Evolutionary conservation across 2,888 invertebrate genomes (phyloP).

Genomic region (Cryptus viduatorius): DNA sequence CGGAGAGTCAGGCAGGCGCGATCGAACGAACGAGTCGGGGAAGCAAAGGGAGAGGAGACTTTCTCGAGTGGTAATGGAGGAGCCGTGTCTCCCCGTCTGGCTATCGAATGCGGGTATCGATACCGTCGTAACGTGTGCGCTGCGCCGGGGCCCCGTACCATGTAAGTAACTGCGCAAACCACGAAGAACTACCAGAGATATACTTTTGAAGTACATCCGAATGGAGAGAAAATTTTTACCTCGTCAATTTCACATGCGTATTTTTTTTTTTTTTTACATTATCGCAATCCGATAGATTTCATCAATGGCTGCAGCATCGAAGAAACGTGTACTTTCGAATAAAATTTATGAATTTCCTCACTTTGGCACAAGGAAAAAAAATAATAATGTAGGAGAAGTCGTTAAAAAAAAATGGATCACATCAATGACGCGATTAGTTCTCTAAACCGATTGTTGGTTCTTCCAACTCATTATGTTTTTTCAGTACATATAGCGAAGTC

Average conservation of each 20-base stretch:
- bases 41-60: conserved; percentile 68
- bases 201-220: background rate
- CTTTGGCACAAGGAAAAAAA: background rate
- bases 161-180: conserved; percentile 38
- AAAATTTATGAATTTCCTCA: background rate
- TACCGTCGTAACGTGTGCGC: conserved; percentile 69
- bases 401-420: no score
- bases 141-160: conserved; percentile 18
- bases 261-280: background rate
- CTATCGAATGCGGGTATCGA: conserved; percentile 80
- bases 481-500: background rate
- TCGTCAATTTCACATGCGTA: background rate
- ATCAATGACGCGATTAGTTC: no score
- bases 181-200: conserved; percentile 1
- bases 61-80: conserved; percentile 81
- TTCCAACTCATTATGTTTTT: no score
- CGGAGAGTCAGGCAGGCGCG: conserved; percentile 12
- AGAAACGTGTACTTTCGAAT: background rate
- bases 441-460: no score
- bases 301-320: background rate
- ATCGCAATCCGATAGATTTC: background rate
- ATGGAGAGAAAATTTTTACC: conserved; percentile 12
- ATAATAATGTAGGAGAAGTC: no score
- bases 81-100: conserved; percentile 77
- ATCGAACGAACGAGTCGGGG: conserved; percentile 36